A percentile compares a stretch with the other conserved stretches of the same genome.
These are phyloP conservation scores for Lampris incognitus DNA, from an alignment of 2,113 vertebrate genomes.

Conservation along the genomic window DNA sequence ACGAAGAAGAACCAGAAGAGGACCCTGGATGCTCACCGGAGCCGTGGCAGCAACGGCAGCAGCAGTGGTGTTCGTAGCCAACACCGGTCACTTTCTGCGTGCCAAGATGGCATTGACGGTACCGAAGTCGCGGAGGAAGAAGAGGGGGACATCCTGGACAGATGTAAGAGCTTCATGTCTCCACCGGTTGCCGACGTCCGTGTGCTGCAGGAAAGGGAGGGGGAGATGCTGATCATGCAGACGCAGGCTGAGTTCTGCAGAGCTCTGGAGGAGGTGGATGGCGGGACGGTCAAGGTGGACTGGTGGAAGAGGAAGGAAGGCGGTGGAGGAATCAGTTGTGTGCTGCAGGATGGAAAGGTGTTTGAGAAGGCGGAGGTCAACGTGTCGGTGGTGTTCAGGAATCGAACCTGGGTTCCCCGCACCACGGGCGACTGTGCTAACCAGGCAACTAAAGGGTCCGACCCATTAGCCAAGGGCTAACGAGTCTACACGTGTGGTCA, in stretches of 20 bases:
- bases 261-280: constrained; percentile 88
- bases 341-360: constrained; percentile 92
- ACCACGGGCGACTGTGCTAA: no score
- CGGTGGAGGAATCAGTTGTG: constrained; percentile 96
- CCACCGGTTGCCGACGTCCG: constrained; percentile 86
- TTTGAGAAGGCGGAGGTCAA: constrained; percentile 98
- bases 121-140: constrained; percentile 17
- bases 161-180: constrained; percentile 88
- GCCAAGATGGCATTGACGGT: constrained; percentile 83
- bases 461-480: no score
- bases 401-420: constrained; percentile 84
- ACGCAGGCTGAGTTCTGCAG: constrained; percentile 92
- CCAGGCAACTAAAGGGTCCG: no score
- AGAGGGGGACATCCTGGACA: constrained; percentile 75
- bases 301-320: constrained; percentile 93
- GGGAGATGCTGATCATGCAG: constrained; percentile 92
- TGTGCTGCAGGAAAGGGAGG: constrained; percentile 83
- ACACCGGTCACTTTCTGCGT: constrained; percentile 76
- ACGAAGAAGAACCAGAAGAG: constrained; percentile 34
- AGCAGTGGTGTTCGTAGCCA: constrained; percentile 75
- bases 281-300: constrained; percentile 88
- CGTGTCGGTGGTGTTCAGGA: constrained; percentile 92
- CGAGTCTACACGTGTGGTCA: no score
- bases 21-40: constrained; percentile 61
- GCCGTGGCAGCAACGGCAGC: constrained; percentile 76